Evolutionary conservation across 1,140 invertebrate genomes (phyloP), one percentile per base, ranked within the genome.

Genomic region (Zaprionus nigranus): DNA sequence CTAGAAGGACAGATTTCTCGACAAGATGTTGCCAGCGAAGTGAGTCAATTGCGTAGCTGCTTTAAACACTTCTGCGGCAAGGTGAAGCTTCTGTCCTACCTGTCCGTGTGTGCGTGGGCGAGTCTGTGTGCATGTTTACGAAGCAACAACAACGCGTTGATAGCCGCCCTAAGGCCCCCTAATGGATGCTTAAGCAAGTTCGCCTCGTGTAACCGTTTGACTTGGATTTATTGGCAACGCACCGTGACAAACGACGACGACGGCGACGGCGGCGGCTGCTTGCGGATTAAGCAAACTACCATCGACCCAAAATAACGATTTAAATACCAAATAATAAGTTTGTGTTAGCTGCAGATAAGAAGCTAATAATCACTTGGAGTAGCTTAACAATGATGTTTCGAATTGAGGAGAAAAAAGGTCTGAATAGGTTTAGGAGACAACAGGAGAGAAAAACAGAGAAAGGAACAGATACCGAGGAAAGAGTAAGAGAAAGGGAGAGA

Each of bases 1-100:
- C 13, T 61, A 17, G 54, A 30, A 24, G 15, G 63, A 54, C 59
- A 58, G 68, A 56, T 62, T 61, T 20, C 72, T 62, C 34, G 38
- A 51, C 30, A 67, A 61, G 77, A 56, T 65, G 65, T 65, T 73
- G 64, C 64, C 71, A 64, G 46, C 40, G 49, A 74, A 75, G 66
- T 68, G 34, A 24, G 58, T 57, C 60, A 60, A 51, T 49, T 73
- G 63, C 34, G 22, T 13, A 40, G 24, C 36, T 40, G 36, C 57
- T 59, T 59, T 51, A 36, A 7, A 65, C 36, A 36, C 60, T 51
- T 36, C 17, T 51, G 46, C 17, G 46, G 22, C 20, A 51, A 51
- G 46, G 12, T 51, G 46, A 51, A 51, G 46, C 20, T 49, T 2
- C 46, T 63, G 46, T 62, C 46, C 46, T 64, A 22, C 36, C 30